Conservation (phyloP, 2,113 vertebrate species). For the Stercorarius parasiticus region DNA sequence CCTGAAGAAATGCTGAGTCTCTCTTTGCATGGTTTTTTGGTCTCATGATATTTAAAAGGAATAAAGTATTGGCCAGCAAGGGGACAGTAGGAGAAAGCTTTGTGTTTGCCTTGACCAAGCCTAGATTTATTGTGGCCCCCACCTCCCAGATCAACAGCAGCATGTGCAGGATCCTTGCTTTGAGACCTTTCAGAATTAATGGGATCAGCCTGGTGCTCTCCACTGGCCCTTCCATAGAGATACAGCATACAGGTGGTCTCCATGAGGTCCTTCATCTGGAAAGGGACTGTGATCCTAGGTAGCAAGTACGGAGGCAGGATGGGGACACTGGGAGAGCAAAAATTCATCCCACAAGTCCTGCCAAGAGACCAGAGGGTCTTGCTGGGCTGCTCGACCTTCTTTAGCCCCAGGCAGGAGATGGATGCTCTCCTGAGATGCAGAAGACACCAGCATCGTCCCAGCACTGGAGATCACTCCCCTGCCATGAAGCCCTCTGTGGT, state of each 20-base stretch:
- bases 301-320: not conserved
- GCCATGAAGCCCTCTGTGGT: not conserved
- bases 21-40: not conserved
- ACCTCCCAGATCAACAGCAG: not conserved
- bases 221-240: not conserved
- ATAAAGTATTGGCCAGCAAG: not conserved
- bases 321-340: not conserved
- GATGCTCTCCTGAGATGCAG: not conserved
- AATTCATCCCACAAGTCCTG: not conserved
- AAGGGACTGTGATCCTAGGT: not conserved
- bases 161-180: not conserved
- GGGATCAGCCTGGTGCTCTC: not conserved
- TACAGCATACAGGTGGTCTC: not conserved
- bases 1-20: not conserved
- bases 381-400: not conserved
- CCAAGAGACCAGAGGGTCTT: not conserved
- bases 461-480: fast-evolving
- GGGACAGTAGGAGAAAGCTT: not conserved
- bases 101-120: not conserved
- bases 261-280: not conserved
- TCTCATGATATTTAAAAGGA: not conserved
- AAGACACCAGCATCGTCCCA: not conserved
- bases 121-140: not conserved
- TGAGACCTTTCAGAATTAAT: not conserved
- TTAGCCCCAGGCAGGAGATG: not conserved